Conservation (phyloP, 1,140 invertebrate species). For the Apis cerana region DNA sequence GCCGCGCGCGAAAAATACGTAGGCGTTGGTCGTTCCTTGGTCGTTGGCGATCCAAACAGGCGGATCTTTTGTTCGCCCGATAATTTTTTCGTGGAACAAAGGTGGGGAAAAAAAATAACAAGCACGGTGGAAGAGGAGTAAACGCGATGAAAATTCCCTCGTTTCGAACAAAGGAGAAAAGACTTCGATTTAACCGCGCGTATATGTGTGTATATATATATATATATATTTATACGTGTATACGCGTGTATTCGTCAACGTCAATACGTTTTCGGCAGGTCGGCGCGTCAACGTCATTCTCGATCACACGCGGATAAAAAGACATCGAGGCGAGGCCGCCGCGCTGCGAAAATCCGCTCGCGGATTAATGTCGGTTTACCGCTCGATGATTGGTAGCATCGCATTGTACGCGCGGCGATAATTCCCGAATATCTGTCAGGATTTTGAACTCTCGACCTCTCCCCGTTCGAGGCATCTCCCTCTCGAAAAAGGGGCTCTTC, state of each 20-base stretch:
- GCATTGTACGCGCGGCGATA: slow-evolving; percentile 56
- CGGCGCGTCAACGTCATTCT: slow-evolving; percentile 68
- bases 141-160: slow-evolving; percentile 31
- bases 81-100: slow-evolving; percentile 8
- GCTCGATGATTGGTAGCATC: slow-evolving; percentile 59
- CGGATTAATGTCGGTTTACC: slow-evolving; percentile 65
- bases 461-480: neutral
- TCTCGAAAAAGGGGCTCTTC: neutral
- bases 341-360: slow-evolving; percentile 57
- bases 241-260: slow-evolving; percentile 61
- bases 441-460: slow-evolving; percentile 7
- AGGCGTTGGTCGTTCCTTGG: too few species aligned
- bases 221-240: neutral
- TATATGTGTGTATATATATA: neutral
- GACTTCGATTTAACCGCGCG: neutral
- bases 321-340: slow-evolving; percentile 11
- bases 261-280: slow-evolving; percentile 62
- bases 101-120: neutral
- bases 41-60: too few species aligned
- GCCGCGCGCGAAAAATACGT: too few species aligned
- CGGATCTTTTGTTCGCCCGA: neutral
- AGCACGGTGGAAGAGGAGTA: neutral
- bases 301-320: slow-evolving; percentile 56
- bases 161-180: neutral
- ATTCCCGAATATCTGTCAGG: slow-evolving; percentile 55